These are phyloP conservation scores for Leptestheria dahalacensis DNA, from an alignment of 1,140 invertebrate species.

Conservation along the genomic window DNA sequence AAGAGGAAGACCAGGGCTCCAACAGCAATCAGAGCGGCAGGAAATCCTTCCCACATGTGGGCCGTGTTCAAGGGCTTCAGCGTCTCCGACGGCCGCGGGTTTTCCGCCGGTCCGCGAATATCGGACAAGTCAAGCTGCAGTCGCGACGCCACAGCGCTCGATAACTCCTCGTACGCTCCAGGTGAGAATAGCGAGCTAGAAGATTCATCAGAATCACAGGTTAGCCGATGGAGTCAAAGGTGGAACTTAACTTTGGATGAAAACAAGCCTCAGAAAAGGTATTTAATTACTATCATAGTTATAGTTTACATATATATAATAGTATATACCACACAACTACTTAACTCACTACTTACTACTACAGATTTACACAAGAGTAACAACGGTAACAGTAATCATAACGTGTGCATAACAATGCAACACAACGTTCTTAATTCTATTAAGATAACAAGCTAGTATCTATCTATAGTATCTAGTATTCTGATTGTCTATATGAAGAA, in stretches of 20 bases:
- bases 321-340: no score
- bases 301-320: no score
- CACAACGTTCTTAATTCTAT: no score
- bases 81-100: constrained; percentile 25
- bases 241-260: constrained; percentile 6
- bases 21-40: constrained; percentile 69
- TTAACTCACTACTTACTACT: no score
- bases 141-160: constrained; percentile 33
- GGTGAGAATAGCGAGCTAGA: constrained; percentile 38
- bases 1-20: constrained; percentile 72
- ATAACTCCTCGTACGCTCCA: constrained; percentile 36
- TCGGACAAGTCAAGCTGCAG: constrained; percentile 42
- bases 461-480: no score
- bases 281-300: no score
- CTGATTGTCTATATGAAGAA: no score
- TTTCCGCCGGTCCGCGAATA: constrained; percentile 46
- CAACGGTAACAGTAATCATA: no score
- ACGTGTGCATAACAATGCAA: no score
- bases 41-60: constrained; percentile 56
- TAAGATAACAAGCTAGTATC: no score
- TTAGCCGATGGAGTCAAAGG: background rate
- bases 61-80: constrained; percentile 25
- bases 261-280: no score
- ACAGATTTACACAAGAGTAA: no score
- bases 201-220: constrained; percentile 18